Conservation (phyloP, 1,140 invertebrate species). For the Eupristina koningsbergeri region DNA sequence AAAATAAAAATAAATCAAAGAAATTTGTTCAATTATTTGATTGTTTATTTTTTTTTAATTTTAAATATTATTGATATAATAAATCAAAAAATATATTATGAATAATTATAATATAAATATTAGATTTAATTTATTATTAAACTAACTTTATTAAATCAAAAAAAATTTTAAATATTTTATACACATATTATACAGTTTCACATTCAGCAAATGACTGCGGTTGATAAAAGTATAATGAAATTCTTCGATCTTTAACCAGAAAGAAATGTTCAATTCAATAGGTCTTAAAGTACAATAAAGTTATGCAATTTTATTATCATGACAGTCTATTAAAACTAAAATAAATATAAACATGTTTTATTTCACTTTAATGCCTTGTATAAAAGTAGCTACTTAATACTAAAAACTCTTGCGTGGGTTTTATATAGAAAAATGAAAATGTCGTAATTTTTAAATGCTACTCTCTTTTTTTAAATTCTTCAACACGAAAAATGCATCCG, state of each 20-base stretch:
- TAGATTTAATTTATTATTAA: no score
- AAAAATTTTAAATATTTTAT: no score
- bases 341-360: background rate
- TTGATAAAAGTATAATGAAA: background rate
- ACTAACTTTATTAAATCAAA: no score
- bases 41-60: no score
- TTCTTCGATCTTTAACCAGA: background rate
- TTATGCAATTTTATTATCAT: slow-evolving; percentile 26
- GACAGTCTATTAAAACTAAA: background rate
- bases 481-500: slow-evolving; percentile 27
- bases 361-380: background rate
- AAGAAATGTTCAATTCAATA: background rate
- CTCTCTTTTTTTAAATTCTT: slow-evolving; percentile 4
- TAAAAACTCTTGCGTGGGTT: slow-evolving; percentile 20
- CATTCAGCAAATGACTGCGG: no score
- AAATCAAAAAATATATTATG: no score
- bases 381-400: slow-evolving; percentile 5
- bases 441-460: background rate
- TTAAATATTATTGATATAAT: no score
- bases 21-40: no score
- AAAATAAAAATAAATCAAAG: no score
- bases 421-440: slow-evolving; percentile 5
- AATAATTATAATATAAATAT: no score
- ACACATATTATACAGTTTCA: no score
- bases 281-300: slow-evolving; percentile 22